phyloP scores from a whole-genome alignment of 2,888 invertebrate genomes.

The Hydrotaea cyrtoneurina region DNA sequence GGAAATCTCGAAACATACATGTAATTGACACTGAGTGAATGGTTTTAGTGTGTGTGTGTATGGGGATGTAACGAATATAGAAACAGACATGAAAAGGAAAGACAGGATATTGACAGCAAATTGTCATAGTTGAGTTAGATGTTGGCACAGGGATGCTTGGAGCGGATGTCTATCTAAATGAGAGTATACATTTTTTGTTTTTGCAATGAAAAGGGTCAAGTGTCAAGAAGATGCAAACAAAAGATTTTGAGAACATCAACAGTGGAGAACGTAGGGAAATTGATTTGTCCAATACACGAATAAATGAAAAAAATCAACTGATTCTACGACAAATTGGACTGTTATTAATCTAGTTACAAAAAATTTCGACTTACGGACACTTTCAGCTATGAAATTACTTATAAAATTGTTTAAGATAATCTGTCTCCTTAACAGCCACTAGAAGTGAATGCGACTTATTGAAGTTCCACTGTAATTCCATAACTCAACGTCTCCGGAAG shows the following conservation, averaged over 20 bases:
- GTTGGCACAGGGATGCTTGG: conserved; percentile 3
- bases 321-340: too few relatives aligned
- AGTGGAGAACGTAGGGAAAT: too few relatives aligned
- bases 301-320: too few relatives aligned
- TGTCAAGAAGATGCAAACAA: background rate
- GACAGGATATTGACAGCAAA: conserved; percentile 49
- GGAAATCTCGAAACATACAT: conserved; percentile 40
- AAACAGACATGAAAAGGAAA: background rate
- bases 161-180: background rate
- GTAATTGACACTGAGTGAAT: conserved; percentile 60
- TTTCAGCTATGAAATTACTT: too few relatives aligned
- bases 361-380: too few relatives aligned
- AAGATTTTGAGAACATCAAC: background rate
- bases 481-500: too few relatives aligned
- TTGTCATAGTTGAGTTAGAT: conserved; percentile 53
- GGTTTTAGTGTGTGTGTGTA: conserved; percentile 31
- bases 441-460: too few relatives aligned
- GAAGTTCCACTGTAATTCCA: too few relatives aligned
- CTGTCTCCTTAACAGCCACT: too few relatives aligned
- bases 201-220: background rate
- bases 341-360: too few relatives aligned
- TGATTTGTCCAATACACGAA: too few relatives aligned
- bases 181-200: background rate
- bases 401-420: too few relatives aligned
- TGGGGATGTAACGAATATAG: background rate